Conservation (phyloP, 2,888 invertebrate species). For the Phymatocera aterrima region DNA sequence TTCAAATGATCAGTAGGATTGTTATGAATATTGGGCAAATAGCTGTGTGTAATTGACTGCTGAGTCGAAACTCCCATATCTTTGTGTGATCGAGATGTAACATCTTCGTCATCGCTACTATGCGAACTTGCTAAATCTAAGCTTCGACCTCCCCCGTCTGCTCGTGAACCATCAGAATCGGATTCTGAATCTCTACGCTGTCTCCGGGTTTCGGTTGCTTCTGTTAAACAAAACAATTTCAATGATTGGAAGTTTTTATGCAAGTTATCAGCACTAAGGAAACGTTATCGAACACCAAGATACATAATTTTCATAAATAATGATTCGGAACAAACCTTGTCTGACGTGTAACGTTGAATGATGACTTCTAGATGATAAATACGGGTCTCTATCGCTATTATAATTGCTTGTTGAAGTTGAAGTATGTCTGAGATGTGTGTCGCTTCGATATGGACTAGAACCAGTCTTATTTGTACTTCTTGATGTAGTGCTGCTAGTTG, state of each 20-base stretch:
- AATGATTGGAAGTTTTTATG: too few species aligned
- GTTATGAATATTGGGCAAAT: slow-evolving; percentile 79
- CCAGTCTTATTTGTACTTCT: slow-evolving; percentile 96
- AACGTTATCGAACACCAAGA: too few species aligned
- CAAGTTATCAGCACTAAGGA: too few species aligned
- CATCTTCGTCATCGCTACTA: slow-evolving; percentile 90
- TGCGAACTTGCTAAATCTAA: slow-evolving; percentile 96
- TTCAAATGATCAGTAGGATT: slow-evolving; percentile 69
- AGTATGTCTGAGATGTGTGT: slow-evolving; percentile 88
- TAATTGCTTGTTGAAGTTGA: slow-evolving; percentile 93
- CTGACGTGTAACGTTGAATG: slow-evolving; percentile 63
- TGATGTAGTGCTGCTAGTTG: slow-evolving; percentile 96
- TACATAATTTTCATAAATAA: not conserved
- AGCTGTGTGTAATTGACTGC: slow-evolving; percentile 71
- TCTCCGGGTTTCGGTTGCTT: slow-evolving; percentile 66
- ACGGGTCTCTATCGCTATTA: slow-evolving; percentile 77
- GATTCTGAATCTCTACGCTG: slow-evolving; percentile 84
- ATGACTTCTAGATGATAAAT: slow-evolving; percentile 68
- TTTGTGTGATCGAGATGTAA: slow-evolving; percentile 73
- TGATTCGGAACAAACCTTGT: slow-evolving; percentile 59
- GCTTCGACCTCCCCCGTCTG: slow-evolving; percentile 80
- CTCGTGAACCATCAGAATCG: slow-evolving; percentile 85
- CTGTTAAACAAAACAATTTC: slow-evolving; percentile 47
- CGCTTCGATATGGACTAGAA: slow-evolving; percentile 93
- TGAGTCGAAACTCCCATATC: slow-evolving; percentile 71